These are phyloP conservation scores for Tenebrosternarchus preto DNA, from an alignment of 2,113 vertebrate species.

Conservation along the genomic window DNA sequence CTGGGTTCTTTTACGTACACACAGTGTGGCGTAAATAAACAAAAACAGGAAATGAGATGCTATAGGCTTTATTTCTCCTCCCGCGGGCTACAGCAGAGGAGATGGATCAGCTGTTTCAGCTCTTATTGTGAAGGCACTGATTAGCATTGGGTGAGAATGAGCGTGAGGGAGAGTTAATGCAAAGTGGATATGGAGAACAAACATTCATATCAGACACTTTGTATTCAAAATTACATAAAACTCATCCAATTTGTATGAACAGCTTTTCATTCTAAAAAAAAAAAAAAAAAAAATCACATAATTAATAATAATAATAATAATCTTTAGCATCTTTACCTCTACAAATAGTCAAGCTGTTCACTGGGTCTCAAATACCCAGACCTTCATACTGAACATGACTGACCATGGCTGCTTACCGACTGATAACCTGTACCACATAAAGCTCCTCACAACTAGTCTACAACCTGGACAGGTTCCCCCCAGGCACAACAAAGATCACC, in stretches of 20 bases:
- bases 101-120: constrained; percentile 51
- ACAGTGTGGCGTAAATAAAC: constrained; percentile 48
- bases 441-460: not conserved
- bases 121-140: constrained; percentile 36
- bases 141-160: constrained; percentile 35
- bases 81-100: constrained; percentile 30
- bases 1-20: constrained; percentile 46
- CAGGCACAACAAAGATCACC: too few relatives aligned
- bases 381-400: not conserved
- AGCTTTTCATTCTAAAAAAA: too few relatives aligned
- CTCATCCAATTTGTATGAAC: too few relatives aligned
- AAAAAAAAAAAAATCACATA: too few relatives aligned
- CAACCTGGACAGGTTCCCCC: too few relatives aligned
- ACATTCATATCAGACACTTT: not conserved
- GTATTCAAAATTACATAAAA: not conserved
- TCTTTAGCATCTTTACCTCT: not conserved
- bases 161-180: constrained; percentile 10
- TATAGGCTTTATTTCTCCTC: constrained; percentile 42
- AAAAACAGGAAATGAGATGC: constrained; percentile 51
- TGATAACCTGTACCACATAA: not conserved
- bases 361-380: not conserved
- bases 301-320: too few relatives aligned
- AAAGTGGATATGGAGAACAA: not conserved
- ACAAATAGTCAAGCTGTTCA: not conserved
- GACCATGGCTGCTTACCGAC: not conserved